Percentiles rank a stretch among this genome's conserved stretches.
Evolutionary conservation across 2,888 invertebrate genomes (phyloP).

Genomic region (Aphodius granarius): DNA sequence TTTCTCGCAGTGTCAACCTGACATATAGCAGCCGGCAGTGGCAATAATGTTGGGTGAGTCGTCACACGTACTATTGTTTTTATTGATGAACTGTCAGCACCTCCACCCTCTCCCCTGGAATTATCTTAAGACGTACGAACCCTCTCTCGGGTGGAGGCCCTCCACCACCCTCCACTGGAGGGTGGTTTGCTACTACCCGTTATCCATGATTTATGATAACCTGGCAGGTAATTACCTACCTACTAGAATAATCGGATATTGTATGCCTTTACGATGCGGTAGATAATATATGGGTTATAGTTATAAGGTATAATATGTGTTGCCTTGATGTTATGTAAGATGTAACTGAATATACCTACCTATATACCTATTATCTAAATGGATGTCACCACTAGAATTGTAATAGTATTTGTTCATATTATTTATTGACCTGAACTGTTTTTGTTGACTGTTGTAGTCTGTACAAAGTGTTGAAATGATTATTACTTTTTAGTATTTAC

Average conservation of each 20-base stretch:
- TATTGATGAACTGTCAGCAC: constrained; percentile 29
- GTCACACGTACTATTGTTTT: constrained; percentile 25
- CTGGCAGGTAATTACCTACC: constrained; percentile 12
- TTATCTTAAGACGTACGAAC: constrained; percentile 26
- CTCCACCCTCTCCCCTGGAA: constrained; percentile 12
- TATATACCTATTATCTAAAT: too few relatives aligned
- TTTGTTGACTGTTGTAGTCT: too few relatives aligned
- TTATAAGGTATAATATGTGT: too few relatives aligned
- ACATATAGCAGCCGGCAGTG: background rate
- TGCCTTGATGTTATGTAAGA: too few relatives aligned
- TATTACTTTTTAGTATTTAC: too few relatives aligned
- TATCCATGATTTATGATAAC: constrained; percentile 6
- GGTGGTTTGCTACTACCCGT: background rate
- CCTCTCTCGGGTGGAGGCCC: background rate
- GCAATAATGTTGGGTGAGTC: background rate
- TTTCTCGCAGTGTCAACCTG: background rate
- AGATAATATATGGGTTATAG: too few relatives aligned
- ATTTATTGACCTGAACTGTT: too few relatives aligned
- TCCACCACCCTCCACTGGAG: too few relatives aligned
- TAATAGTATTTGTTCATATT: too few relatives aligned
- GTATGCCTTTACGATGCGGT: background rate
- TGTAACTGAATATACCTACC: too few relatives aligned
- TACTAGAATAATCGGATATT: constrained; percentile 6
- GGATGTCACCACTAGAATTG: too few relatives aligned
- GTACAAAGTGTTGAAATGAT: too few relatives aligned